Percentiles rank a stretch among this genome's conserved stretches.
Conservation (phyloP, 2,113 vertebrate genomes). For the Galeopterus variegatus region DNA sequence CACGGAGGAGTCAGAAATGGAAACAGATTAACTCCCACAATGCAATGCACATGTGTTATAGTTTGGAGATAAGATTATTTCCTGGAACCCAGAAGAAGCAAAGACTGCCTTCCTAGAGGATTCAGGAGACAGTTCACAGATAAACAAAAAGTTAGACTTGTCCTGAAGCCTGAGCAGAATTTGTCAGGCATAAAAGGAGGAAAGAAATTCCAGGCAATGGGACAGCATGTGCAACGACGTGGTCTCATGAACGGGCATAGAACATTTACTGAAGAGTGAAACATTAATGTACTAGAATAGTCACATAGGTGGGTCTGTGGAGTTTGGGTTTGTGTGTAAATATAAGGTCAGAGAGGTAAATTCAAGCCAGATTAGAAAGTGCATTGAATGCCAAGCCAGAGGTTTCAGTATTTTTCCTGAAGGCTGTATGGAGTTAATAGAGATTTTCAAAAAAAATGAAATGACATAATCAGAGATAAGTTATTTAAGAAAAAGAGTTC, state of each 20-base stretch:
- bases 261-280: neutral
- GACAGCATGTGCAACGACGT: neutral
- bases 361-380: neutral
- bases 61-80: neutral
- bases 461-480: neutral
- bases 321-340: neutral
- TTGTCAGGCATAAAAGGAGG: neutral
- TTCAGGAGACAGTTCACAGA: neutral
- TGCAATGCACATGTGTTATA: neutral
- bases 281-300: neutral
- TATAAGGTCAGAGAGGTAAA: neutral
- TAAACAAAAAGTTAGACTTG: neutral
- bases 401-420: neutral
- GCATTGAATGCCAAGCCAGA: neutral
- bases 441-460: constrained; percentile 11
- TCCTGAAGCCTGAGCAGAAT: neutral
- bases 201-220: neutral
- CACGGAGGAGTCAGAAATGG: neutral
- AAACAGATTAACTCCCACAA: neutral
- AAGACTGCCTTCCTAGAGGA: neutral
- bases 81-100: neutral
- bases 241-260: neutral
- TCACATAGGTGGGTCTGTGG: neutral
- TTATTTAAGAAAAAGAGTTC: neutral
- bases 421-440: neutral